Evolutionary conservation across 2,888 invertebrate genomes (phyloP).

Genomic region (Trichogramma evanescens): DNA sequence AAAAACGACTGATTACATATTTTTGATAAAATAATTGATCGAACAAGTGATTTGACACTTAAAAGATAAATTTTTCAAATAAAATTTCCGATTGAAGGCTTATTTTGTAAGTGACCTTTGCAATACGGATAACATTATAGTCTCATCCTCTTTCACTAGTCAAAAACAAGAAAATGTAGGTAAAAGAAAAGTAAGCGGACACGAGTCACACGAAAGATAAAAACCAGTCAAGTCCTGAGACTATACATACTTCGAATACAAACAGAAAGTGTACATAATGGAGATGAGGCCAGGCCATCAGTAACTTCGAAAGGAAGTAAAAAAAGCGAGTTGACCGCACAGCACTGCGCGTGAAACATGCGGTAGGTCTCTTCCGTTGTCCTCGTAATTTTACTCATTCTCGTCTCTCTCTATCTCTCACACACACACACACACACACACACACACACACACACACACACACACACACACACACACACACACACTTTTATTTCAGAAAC

Average conservation of each 20-base stretch:
- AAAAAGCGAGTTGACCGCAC: constrained; percentile 8
- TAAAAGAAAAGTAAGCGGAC: too few relatives aligned
- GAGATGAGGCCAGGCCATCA: not conserved
- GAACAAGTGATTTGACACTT: too few relatives aligned
- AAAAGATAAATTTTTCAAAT: too few relatives aligned
- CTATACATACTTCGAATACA: constrained; percentile 15
- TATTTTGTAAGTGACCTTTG: too few relatives aligned
- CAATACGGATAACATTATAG: too few relatives aligned
- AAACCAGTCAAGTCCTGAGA: constrained; percentile 1
- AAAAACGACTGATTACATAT: too few relatives aligned
- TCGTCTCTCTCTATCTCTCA: constrained; percentile 12
- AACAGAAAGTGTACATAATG: constrained; percentile 18
- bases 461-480: too few relatives aligned
- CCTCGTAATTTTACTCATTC: constrained; percentile 8
- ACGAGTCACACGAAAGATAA: not conserved
- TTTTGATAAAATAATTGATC: too few relatives aligned
- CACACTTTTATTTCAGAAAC: constrained; percentile 5
- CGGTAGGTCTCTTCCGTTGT: constrained; percentile 21
- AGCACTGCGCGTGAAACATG: constrained; percentile 10
- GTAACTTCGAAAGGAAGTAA: constrained; percentile 4
- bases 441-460: not conserved
- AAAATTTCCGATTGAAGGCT: too few relatives aligned
- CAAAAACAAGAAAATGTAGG: too few relatives aligned
- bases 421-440: not conserved
- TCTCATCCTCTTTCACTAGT: too few relatives aligned